Evolutionary conservation across 2,113 vertebrate genomes (phyloP), one percentile per base, ranked within the genome.

Genomic region (Deroptyus accipitrinus): DNA sequence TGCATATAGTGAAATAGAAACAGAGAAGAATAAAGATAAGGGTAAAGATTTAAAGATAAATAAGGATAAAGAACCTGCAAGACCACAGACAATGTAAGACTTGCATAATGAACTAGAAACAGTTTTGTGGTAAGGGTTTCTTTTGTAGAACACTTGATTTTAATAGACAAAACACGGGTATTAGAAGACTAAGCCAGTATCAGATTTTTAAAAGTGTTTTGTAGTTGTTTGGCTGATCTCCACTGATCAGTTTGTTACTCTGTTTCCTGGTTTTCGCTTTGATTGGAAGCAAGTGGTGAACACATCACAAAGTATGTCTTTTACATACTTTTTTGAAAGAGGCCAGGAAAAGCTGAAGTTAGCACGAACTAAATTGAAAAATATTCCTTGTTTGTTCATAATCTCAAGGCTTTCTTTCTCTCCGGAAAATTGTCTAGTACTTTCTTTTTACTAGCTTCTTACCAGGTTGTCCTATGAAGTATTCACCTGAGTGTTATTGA

Each of bases 281-380:
- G 8, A 5, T 55, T 84, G 54, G n/a, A 39, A 89, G 4, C 19
- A 77, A 73, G 4, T 10, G 15, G 19, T 39, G 8, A 77, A 42
- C 51, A 42, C 9, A 35, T 69, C 0, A 0, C 16, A 6, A 52
- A 14, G 20, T 46, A 67, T 19, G 6, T 25, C 4, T 64, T 83
- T 83, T 55, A 39, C 1, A 5, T 8, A 7, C 4, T 54, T 7
- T 64, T 76, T 28, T 57, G 24, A 31, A 73, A 75, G 61, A 81
- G 10, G 5, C 49, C 35, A 70, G 61, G 54, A 81, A 51, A 66
- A 0, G 2, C 20, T 91, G 80, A 88, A 37, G 6, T 37, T 28
- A 62, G 2, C 8, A 22, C 9, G 8, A 83, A n/a, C 63, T 69
- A 77, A 79, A 72, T 6, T 30, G 20, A 64, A 80, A 24, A 22